Evolutionary conservation across 2,888 invertebrate species (phyloP).

Genomic region (Dasypolia templi): DNA sequence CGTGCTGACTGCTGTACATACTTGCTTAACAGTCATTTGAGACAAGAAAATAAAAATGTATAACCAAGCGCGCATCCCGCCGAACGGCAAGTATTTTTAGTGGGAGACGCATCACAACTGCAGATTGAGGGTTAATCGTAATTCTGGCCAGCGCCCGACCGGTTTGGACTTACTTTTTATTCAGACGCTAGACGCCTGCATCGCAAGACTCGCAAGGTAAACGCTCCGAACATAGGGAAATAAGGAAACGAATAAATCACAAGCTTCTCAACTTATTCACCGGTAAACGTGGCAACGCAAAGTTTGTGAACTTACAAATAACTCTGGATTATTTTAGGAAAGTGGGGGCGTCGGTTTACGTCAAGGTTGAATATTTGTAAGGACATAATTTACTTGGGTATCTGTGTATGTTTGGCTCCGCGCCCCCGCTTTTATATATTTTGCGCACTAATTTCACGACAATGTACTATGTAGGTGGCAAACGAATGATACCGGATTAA

Average conservation of each 20-base stretch:
- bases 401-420: slow-evolving; percentile 70
- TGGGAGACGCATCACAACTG: slow-evolving; percentile 76
- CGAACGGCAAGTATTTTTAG: slow-evolving; percentile 77
- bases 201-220: slow-evolving; percentile 76
- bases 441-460: slow-evolving; percentile 69
- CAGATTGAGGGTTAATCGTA: slow-evolving; percentile 84
- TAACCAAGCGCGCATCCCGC: slow-evolving; percentile 51
- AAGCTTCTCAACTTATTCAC: slow-evolving; percentile 64
- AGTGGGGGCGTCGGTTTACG: slow-evolving; percentile 69
- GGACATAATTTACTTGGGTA: slow-evolving; percentile 70
- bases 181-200: slow-evolving; percentile 66
- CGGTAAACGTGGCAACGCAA: slow-evolving; percentile 47
- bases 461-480: slow-evolving; percentile 75
- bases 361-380: slow-evolving; percentile 73
- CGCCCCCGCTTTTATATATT: slow-evolving; percentile 77
- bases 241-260: slow-evolving; percentile 74
- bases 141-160: slow-evolving; percentile 85
- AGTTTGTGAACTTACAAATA: slow-evolving; percentile 63
- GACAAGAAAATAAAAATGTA: slow-evolving; percentile 55
- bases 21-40: slow-evolving; percentile 57
- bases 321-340: slow-evolving; percentile 64
- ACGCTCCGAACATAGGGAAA: slow-evolving; percentile 73
- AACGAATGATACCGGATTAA: slow-evolving; percentile 66
- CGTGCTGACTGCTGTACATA: slow-evolving; percentile 58
- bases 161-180: slow-evolving; percentile 82